These are phyloP conservation scores for Lepilemur ruficaudatus DNA, from an alignment of 2,797 vertebrate species.

Conservation along the genomic window DNA sequence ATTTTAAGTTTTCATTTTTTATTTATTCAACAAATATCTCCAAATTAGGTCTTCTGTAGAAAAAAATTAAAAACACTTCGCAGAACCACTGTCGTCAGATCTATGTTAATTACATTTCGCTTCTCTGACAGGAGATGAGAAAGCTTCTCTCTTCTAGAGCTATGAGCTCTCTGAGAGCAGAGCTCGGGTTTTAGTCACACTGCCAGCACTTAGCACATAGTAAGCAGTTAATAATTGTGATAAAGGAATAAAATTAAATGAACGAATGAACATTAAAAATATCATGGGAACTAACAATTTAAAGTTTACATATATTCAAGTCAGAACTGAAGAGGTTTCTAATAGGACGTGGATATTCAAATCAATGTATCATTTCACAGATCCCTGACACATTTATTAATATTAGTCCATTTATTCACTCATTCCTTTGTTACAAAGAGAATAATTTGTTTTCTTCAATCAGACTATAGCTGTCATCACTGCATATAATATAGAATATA, in stretches of 20 bases:
- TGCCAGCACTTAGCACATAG: not conserved
- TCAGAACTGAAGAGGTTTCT: constrained; percentile 22
- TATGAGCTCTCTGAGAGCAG: not conserved
- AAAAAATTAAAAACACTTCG: not conserved
- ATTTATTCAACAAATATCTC: not conserved
- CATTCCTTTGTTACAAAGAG: not conserved
- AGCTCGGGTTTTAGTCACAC: not conserved
- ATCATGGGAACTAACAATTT: not conserved
- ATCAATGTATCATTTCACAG: not conserved
- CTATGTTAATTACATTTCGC: not conserved
- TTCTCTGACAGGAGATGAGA: not conserved
- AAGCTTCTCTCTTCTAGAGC: not conserved
- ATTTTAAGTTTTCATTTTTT: constrained; percentile 5
- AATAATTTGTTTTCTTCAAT: not conserved
- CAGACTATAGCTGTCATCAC: not conserved
- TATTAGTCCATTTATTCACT: not conserved
- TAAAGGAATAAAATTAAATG: not conserved
- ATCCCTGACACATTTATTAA: not conserved
- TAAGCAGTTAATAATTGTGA: not conserved
- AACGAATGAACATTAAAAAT: not conserved
- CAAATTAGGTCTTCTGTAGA: not conserved
- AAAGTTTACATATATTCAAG: not conserved
- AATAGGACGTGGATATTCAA: not conserved
- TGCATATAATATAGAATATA: not conserved
- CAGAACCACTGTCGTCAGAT: not conserved